phyloP scores from a whole-genome alignment of 2,888 invertebrate species.

The Yponomeuta plumbellus region DNA sequence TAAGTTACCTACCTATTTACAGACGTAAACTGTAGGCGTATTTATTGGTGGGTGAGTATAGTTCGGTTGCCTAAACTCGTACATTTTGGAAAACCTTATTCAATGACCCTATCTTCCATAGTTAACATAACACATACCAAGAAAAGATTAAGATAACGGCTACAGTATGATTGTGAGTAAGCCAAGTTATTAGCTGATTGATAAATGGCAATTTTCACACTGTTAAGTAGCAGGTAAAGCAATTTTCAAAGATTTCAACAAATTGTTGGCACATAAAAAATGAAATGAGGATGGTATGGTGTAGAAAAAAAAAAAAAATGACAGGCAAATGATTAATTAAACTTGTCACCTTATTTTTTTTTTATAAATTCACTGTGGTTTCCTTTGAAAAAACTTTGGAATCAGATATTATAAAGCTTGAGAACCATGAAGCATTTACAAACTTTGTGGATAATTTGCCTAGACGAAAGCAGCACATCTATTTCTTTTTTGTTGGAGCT shows the following conservation, averaged over 20 bases:
- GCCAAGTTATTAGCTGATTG: no score
- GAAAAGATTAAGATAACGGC: no score
- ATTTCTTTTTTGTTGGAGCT: constrained; percentile 64
- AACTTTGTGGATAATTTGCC: constrained; percentile 39
- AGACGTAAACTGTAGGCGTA: background rate
- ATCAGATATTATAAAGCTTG: constrained; percentile 27
- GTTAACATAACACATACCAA: no score
- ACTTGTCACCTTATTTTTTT: background rate
- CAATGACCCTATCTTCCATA: no score
- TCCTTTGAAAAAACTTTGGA: background rate
- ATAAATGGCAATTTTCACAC: no score
- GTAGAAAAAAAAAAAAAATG: background rate
- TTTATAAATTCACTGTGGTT: background rate
- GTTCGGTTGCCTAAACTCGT: no score
- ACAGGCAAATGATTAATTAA: background rate
- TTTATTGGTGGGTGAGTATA: no score
- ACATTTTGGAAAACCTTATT: no score
- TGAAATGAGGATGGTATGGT: background rate
- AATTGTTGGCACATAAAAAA: no score
- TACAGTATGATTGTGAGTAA: no score
- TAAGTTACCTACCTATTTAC: constrained; percentile 46
- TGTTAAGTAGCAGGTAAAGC: no score
- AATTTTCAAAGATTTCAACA: no score
- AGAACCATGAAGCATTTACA: constrained; percentile 46
- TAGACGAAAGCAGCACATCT: constrained; percentile 39